These are phyloP conservation scores for Fragum sueziense DNA, from an alignment of 2,888 invertebrate genomes.

Conservation along the genomic window DNA sequence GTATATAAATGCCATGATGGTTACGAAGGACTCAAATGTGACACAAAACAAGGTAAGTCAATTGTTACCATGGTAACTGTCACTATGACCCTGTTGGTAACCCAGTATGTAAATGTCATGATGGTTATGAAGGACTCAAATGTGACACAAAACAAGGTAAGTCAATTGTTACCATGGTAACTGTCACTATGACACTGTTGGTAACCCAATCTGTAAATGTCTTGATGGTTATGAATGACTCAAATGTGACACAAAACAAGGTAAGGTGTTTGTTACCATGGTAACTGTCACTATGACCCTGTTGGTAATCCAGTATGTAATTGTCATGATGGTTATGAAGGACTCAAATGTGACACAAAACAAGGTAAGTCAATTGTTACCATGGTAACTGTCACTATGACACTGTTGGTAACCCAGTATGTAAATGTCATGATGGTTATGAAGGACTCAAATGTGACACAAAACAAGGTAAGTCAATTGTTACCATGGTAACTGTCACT, in stretches of 20 bases:
- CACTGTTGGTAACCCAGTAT: constrained; percentile 48
- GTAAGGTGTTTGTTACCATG: constrained; percentile 48
- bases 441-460: constrained; percentile 52
- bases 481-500: constrained; percentile 53
- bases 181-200: constrained; percentile 55
- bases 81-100: constrained; percentile 50
- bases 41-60: constrained; percentile 31
- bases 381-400: constrained; percentile 58
- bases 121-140: constrained; percentile 53
- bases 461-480: constrained; percentile 37
- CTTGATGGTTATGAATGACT: constrained; percentile 56
- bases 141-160: constrained; percentile 46
- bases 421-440: constrained; percentile 62
- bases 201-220: constrained; percentile 60
- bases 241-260: constrained; percentile 41
- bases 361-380: constrained; percentile 36
- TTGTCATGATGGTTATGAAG: constrained; percentile 61
- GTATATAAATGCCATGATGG: constrained; percentile 61
- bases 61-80: constrained; percentile 57
- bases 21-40: constrained; percentile 55
- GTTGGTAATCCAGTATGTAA: constrained; percentile 55
- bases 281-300: constrained; percentile 55
- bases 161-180: constrained; percentile 49
- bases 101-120: constrained; percentile 59
- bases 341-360: constrained; percentile 48